Evolutionary conservation across 2,888 invertebrate species (phyloP).

Genomic region (Hartigia nigra): DNA sequence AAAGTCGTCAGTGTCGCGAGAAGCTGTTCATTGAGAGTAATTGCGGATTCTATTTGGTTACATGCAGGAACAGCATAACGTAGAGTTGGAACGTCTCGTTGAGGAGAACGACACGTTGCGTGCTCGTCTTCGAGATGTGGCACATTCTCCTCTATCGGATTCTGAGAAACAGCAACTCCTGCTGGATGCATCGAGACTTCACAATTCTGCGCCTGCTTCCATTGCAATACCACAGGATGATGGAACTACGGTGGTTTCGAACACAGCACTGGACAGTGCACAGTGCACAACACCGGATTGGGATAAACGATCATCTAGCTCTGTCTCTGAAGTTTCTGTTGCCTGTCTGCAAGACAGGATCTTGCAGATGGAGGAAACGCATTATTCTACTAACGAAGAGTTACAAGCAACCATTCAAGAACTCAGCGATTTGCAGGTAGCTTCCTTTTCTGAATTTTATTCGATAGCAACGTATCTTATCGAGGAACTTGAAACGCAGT

Average conservation of each 20-base stretch:
- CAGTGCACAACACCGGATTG: slow-evolving; percentile 86
- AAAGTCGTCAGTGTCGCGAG: background rate
- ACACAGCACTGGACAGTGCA: slow-evolving; percentile 67
- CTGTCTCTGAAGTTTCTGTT: slow-evolving; percentile 88
- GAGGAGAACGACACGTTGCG: slow-evolving; percentile 83
- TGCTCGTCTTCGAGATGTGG: slow-evolving; percentile 80
- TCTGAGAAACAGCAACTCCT: slow-evolving; percentile 85
- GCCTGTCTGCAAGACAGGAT: slow-evolving; percentile 94
- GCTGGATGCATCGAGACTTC: slow-evolving; percentile 77
- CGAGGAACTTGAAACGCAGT: slow-evolving; percentile 30
- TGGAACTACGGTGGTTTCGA: slow-evolving; percentile 29
- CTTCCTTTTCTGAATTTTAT: slow-evolving; percentile 46
- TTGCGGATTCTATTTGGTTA: background rate
- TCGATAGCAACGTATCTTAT: background rate
- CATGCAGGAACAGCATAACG: slow-evolving; percentile 71
- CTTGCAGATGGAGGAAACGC: slow-evolving; percentile 92
- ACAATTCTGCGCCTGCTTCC: slow-evolving; percentile 85
- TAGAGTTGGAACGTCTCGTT: slow-evolving; percentile 75
- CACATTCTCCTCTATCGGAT: slow-evolving; percentile 84
- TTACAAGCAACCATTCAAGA: slow-evolving; percentile 94
- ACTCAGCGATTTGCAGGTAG: slow-evolving; percentile 85
- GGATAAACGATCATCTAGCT: slow-evolving; percentile 92
- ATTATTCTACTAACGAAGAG: slow-evolving; percentile 89
- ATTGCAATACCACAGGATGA: slow-evolving; percentile 69
- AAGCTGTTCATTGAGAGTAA: background rate